These are phyloP conservation scores for Dasyprocta punctata DNA, from an alignment of 2,113 vertebrate species.

Conservation along the genomic window DNA sequence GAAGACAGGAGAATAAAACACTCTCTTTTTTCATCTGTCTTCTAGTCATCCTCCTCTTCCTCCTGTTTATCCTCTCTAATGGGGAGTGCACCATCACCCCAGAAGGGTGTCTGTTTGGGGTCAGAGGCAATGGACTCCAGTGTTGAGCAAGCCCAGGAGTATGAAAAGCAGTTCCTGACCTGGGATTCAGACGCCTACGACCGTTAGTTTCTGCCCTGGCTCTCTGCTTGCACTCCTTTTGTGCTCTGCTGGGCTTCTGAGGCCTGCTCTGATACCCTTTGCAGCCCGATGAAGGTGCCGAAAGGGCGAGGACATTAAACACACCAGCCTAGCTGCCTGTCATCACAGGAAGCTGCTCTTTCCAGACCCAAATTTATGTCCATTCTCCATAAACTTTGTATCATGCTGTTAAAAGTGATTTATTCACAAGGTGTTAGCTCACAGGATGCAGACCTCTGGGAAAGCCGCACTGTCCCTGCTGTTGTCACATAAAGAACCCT, in stretches of 20 bases:
- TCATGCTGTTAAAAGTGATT: not conserved
- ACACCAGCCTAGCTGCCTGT: conserved; percentile 5
- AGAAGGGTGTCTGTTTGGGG: not conserved
- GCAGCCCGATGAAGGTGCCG: not conserved
- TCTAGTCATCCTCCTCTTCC: too few species aligned
- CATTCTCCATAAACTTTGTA: not conserved
- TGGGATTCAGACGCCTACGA: not conserved
- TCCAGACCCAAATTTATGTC: conserved; percentile 25
- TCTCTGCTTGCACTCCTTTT: not conserved
- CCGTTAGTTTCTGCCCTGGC: not conserved
- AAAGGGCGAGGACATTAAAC: not conserved
- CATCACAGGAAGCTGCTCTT: conserved; percentile 41
- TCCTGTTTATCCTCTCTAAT: not conserved
- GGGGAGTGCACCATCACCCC: not conserved
- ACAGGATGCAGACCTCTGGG: not conserved
- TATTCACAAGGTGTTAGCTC: not conserved
- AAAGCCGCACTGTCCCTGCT: not conserved
- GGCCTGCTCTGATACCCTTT: not conserved
- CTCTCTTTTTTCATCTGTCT: not conserved
- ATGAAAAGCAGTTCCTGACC: not conserved
- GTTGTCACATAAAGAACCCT: not conserved
- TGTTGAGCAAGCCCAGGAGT: not conserved
- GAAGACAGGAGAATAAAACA: not conserved
- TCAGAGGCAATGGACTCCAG: not conserved
- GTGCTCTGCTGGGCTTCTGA: not conserved